Base-by-base conservation (phyloP, 2,113 vertebrate species). In the Oreamnos americanus region DNA sequence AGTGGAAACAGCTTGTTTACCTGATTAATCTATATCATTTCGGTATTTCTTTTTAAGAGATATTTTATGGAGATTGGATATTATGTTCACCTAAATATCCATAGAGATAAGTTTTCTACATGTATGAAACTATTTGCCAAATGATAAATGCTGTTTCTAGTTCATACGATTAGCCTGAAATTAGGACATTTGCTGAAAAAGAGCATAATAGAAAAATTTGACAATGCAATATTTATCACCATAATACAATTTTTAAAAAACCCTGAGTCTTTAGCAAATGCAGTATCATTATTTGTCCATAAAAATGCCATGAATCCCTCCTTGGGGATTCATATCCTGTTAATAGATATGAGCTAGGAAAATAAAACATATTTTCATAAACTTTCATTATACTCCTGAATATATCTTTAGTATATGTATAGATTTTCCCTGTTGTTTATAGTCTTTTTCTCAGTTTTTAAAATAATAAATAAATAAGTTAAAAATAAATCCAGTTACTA, bases 161-260 rank as follows among this genome's bases (percentile, higher is more conserved):
- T 82, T 97, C 96, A 95, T 97, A 17, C 79, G 51, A 92, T 97
- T 96, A 97, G 53, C 28, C 57, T 33, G 2, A 60, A 97, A 89
- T 79, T 55, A 92, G 12, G 58, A 79, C 45, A 64, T 96, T 79
- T 55, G 57, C 57, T 64, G 36, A 89, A 36, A 53, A 86, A 39
- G 97, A 12, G 26, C 15, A 7, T 81, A 30, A 96, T 23, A 89
- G 49, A 92, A 90, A 92, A 60, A 23, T 57, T 6, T 84, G 28
- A 81, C n/a, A 83, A n/a, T 51, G 23, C 6, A 25, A 64, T 87
- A 43, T 90, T 95, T 92, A 87, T 78, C 14, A 76, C 16, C 6
- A 12, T 58, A 76, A 30, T 62, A 39, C 12, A 90, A 76, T 76
- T 82, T 12, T 11, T 60, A 84, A 53, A 71, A 57, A 76, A 45